Percentiles rank a stretch among this genome's conserved stretches.
Conservation (phyloP, 2,797 vertebrate species). For the Hemitrygon akajei region DNA sequence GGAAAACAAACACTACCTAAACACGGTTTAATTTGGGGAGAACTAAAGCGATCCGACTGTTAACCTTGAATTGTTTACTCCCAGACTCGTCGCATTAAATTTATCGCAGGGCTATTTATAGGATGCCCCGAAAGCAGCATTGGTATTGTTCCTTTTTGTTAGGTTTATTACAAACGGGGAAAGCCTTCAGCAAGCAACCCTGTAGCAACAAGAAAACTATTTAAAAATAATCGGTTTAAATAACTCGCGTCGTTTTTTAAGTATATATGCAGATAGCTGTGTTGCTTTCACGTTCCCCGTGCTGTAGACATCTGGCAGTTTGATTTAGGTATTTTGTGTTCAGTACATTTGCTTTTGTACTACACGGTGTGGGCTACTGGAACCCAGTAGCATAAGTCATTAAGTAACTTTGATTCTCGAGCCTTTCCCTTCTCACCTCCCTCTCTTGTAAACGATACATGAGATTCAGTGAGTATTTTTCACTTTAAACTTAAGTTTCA, state of each 20-base stretch:
- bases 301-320: neutral
- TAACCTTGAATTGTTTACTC: constrained; percentile 1
- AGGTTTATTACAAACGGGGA: neutral
- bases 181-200: neutral
- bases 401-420: neutral
- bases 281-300: neutral
- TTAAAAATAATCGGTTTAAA: neutral
- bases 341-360: neutral
- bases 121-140: neutral
- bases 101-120: neutral
- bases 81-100: neutral
- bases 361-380: neutral
- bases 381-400: neutral
- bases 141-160: neutral
- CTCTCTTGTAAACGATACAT: neutral
- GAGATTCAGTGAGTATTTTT: neutral
- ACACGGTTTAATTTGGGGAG: neutral
- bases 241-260: neutral
- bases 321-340: neutral
- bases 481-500: neutral
- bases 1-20: constrained; percentile 15
- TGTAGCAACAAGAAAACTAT: neutral
- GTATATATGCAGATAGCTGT: neutral
- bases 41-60: neutral
- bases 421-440: neutral